These are phyloP conservation scores for Platanista minor DNA, from an alignment of 2,113 vertebrate genomes.

Conservation along the genomic window DNA sequence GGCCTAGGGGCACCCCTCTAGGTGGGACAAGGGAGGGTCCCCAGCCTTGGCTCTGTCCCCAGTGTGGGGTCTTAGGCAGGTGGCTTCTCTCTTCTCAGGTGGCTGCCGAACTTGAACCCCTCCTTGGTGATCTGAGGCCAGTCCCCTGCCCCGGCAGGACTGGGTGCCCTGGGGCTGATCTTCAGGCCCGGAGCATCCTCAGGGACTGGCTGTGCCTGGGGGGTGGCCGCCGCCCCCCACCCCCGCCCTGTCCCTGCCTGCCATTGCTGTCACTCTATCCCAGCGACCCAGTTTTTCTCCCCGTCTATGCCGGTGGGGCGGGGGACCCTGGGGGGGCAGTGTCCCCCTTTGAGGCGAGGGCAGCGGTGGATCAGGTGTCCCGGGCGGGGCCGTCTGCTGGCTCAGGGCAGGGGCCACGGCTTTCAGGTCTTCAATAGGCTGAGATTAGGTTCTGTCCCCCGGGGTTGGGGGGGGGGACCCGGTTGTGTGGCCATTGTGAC, in stretches of 20 bases:
- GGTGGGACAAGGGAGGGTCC: background rate
- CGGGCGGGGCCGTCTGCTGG: slow-evolving; percentile 53
- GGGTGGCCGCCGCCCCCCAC: background rate
- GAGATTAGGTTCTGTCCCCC: slow-evolving; percentile 81
- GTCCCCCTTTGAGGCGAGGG: slow-evolving; percentile 69
- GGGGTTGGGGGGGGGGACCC: slow-evolving; percentile 41
- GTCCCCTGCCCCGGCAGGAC: rapidly evolving
- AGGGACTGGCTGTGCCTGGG: background rate
- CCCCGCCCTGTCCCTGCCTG: background rate
- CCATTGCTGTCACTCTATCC: slow-evolving; percentile 66
- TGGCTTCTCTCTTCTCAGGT: background rate
- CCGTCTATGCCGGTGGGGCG: background rate
- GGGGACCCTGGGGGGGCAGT: slow-evolving; percentile 62
- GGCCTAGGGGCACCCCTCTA: background rate
- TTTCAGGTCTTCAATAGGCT: slow-evolving; percentile 78
- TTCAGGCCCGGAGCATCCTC: background rate
- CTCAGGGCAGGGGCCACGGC: slow-evolving; percentile 5
- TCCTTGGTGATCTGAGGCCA: background rate
- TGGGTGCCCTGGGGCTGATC: background rate
- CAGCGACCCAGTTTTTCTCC: slow-evolving; percentile 76
- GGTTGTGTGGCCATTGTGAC: slow-evolving; percentile 78
- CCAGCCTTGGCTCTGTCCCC: background rate
- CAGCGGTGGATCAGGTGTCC: slow-evolving; percentile 76
- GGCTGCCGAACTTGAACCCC: background rate
- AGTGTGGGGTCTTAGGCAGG: background rate